Base-by-base conservation (phyloP, 2,888 invertebrate species). In the Muscina levida region DNA sequence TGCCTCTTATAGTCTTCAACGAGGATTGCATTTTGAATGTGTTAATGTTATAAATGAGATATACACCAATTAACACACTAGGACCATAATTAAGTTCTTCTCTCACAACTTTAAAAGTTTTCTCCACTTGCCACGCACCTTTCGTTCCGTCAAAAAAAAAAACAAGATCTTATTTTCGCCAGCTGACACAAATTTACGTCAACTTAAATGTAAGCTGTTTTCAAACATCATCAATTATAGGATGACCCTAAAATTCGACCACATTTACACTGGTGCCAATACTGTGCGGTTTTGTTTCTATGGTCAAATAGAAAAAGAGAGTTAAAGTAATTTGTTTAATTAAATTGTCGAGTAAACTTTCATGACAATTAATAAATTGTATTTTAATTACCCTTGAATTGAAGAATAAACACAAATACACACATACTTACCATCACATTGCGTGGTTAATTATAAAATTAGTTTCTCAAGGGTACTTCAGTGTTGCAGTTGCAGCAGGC, bases 281-380 rank as follows among this genome's bases (percentile, higher is more conserved):
- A n/a, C n/a, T n/a, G n/a, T n/a, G 24, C 53, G 11, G 24, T 53
- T 5, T 53, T 1, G 10, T 51, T 15, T 17, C 5, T n/a, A n/a
- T 46, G 15, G 48, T 10, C 19, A 48, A 13, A 53, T 11, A 22
- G 13, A 53, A 22, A 53, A 53, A 24, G 53, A 22, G 22, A 53
- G n/a, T n/a, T n/a, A n/a, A n/a, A n/a, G 5, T 24, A 53, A 53
- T 53, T 22, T 24, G 24, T 24, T 53, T 53, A 53, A 53, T 53
- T 53, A 53, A 22, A 11, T 24, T 59, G 37, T 59, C 17, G 39
- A 59, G 59, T 39, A 39, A 19, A 59, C 37, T 59, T 59, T 59
- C 59, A 59, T 59, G 59, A 59, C 37, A 11, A 59, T 59, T 59
- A 59, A 59, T 59, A 31, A 59, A 37, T 37, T 59, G 19, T 59